Evolutionary conservation across 1,140 invertebrate genomes (phyloP).

Genomic region (Telenomus remus): DNA sequence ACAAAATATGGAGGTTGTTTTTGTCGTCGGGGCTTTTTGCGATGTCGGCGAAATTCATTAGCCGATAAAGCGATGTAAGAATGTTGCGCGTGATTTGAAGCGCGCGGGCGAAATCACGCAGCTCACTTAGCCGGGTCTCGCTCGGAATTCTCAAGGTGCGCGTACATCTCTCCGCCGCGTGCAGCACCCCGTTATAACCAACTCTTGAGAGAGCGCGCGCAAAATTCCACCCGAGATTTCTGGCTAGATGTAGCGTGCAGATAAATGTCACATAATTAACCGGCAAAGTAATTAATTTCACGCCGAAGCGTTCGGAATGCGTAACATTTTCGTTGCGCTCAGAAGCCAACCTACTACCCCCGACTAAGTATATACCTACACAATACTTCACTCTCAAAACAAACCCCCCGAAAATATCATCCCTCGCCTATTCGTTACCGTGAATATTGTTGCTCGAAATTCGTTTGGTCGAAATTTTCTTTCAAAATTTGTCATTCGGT

Average conservation of each 20-base stretch:
- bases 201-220: conserved; percentile 5
- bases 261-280: conserved; percentile 74
- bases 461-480: too few species aligned
- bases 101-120: conserved; percentile 54
- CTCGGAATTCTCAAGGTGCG: conserved; percentile 47
- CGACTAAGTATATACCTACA: too few species aligned
- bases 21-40: conserved; percentile 6
- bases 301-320: conserved; percentile 68
- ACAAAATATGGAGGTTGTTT: too few species aligned
- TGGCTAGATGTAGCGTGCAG: conserved; percentile 66
- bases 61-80: conserved; percentile 49
- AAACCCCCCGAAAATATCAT: too few species aligned
- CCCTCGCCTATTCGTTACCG: too few species aligned
- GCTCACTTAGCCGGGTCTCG: conserved; percentile 52
- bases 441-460: too few species aligned
- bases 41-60: conserved; percentile 46
- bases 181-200: conserved; percentile 43
- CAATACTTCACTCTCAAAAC: too few species aligned
- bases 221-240: conserved; percentile 68
- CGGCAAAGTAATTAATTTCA: conserved; percentile 70
- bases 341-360: too few species aligned
- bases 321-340: conserved; percentile 57
- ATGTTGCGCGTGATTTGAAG: conserved; percentile 41
- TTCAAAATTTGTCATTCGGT: too few species aligned
- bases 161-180: conserved; percentile 23